Percentiles rank a stretch among this genome's conserved stretches.
Conservation (phyloP, 1,140 invertebrate species). For the Idris sp. region DNA sequence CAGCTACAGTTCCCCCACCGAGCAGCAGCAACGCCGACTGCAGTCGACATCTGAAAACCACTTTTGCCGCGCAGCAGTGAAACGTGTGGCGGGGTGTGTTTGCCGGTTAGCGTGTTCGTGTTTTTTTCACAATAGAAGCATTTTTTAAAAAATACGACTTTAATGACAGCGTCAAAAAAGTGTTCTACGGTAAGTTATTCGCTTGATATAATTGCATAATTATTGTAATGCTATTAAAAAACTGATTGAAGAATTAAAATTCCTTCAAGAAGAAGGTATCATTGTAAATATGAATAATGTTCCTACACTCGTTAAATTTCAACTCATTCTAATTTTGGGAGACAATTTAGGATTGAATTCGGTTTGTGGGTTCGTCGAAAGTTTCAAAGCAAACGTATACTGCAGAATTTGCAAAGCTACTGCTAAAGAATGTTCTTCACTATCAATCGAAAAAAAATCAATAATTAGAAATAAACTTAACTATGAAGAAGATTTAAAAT, state of each 20-base stretch:
- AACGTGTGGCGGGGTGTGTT: no score
- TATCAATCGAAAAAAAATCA: constrained; percentile 17
- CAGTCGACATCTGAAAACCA: no score
- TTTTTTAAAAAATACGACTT: no score
- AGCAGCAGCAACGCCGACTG: no score
- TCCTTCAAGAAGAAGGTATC: constrained; percentile 24
- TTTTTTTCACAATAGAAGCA: no score
- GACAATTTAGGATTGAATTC: constrained; percentile 55
- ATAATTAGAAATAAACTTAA: constrained; percentile 30
- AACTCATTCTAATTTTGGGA: constrained; percentile 35
- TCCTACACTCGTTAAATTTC: constrained; percentile 41
- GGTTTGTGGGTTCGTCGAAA: constrained; percentile 44
- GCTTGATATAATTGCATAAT: no score
- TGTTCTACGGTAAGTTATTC: no score
- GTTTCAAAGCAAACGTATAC: constrained; percentile 37
- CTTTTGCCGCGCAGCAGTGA: no score
- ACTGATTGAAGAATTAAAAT: constrained; percentile 39
- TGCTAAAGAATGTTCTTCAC: constrained; percentile 6
- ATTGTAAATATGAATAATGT: constrained; percentile 32
- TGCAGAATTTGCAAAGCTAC: constrained; percentile 47
- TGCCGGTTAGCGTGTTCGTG: no score
- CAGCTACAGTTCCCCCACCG: no score
- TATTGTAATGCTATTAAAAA: no score
- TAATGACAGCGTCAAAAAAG: no score
- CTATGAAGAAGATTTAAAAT: constrained; percentile 27